These are phyloP conservation scores for Sinonovacula constricta DNA, from an alignment of 1,140 invertebrate genomes.

Conservation along the genomic window DNA sequence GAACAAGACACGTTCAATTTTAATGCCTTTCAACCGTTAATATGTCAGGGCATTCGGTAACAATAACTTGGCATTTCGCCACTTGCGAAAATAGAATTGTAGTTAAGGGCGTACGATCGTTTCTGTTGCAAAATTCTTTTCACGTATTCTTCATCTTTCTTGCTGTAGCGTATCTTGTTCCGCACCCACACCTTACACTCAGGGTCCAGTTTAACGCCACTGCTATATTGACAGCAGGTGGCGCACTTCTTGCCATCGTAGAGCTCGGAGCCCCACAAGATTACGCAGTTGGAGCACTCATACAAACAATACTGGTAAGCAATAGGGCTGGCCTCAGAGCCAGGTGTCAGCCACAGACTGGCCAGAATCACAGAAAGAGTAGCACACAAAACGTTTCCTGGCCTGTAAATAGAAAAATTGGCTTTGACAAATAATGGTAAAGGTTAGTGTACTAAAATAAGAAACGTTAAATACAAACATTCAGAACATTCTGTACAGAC, in stretches of 20 bases:
- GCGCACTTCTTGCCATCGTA: conserved; percentile 44
- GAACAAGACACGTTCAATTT: no score
- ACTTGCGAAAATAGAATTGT: conserved; percentile 19
- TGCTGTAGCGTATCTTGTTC: conserved; percentile 15
- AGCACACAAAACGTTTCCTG: no score
- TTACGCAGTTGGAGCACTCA: conserved; percentile 39
- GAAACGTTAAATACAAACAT: no score
- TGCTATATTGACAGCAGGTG: conserved; percentile 49
- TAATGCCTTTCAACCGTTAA: no score
- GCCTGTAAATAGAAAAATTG: no score
- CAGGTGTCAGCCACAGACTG: not conserved
- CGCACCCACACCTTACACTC: conserved; percentile 41
- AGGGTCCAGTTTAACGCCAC: conserved; percentile 32
- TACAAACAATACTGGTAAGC: conserved; percentile 38
- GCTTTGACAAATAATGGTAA: no score
- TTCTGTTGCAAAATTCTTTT: conserved; percentile 6
- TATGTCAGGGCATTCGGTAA: no score
- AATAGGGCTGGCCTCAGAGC: not conserved
- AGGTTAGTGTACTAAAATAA: no score
- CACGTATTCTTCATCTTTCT: conserved; percentile 35
- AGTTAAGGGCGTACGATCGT: conserved; percentile 7
- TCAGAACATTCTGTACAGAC: no score
- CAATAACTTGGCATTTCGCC: conserved; percentile 22
- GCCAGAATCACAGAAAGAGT: not conserved
- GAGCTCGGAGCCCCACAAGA: conserved; percentile 33